Conservation (phyloP, 2,888 invertebrate genomes). For the Cephalotes varians region DNA sequence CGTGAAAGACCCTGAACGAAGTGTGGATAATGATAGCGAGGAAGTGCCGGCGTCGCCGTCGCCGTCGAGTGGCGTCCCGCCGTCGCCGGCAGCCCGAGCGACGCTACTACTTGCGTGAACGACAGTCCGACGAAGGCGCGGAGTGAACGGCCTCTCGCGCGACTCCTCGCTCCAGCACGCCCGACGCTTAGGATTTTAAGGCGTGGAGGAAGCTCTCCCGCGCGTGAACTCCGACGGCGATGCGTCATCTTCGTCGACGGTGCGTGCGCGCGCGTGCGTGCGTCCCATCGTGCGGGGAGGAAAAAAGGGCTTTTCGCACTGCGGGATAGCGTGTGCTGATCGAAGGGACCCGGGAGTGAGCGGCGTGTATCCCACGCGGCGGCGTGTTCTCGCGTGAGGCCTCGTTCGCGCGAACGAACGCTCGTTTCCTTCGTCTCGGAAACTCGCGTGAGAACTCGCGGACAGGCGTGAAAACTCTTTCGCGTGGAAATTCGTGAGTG, state of each 20-base stretch:
- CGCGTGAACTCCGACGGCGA: slow-evolving; percentile 54
- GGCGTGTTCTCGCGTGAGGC: slow-evolving; percentile 17
- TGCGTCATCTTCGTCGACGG: slow-evolving; percentile 54
- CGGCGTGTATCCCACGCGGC: slow-evolving; percentile 34
- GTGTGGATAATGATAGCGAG: slow-evolving; percentile 67
- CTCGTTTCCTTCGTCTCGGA: neutral
- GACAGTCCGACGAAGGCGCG: slow-evolving; percentile 62
- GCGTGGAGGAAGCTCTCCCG: slow-evolving; percentile 29
- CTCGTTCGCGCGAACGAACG: neutral
- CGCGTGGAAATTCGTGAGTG: slow-evolving; percentile 53
- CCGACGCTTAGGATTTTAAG: slow-evolving; percentile 41
- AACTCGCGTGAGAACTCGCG: slow-evolving; percentile 13
- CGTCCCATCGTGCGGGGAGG: slow-evolving; percentile 25
- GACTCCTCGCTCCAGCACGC: neutral
- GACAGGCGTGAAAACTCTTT: slow-evolving; percentile 43
- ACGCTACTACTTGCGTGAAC: slow-evolving; percentile 63
- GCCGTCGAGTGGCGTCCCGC: slow-evolving; percentile 71
- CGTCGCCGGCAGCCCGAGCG: slow-evolving; percentile 70
- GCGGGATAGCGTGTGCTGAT: slow-evolving; percentile 41
- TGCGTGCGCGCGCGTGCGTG: slow-evolving; percentile 43
- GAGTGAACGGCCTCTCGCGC: slow-evolving; percentile 62
- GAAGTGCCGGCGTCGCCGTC: slow-evolving; percentile 70
- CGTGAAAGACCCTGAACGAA: neutral
- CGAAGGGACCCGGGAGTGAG: slow-evolving; percentile 28
- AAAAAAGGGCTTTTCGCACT: slow-evolving; percentile 40